Base-by-base conservation (phyloP, 2,797 vertebrate species). In the Sebastolobus altivelis region DNA sequence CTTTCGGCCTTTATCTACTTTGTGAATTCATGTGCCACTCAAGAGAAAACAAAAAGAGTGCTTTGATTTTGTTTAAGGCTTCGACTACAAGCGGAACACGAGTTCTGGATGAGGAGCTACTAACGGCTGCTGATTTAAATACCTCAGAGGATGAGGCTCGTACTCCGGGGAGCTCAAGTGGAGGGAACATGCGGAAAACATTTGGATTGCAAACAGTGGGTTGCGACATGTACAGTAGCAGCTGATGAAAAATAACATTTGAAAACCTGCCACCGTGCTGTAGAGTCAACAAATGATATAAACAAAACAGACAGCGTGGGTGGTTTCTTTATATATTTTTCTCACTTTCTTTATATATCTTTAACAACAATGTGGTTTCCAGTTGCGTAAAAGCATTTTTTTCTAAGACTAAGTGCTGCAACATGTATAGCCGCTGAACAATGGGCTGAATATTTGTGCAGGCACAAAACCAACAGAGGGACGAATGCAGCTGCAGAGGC, bases 1-100 rank as follows among this genome's bases (percentile, higher is more conserved):
- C 79, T 90, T 84, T 88, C 75, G 83, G 81, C 87, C 81, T 92
- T 89, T 88, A 92, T 92, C 87, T 82, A 11, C 71, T 72, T 76
- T 68, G 77, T 90, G 86, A 83, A 93, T 90, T 90, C 76, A 79
- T 71, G 63, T 79, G 82, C 73, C 84, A 75, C 80, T 91, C 77
- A 65, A 61, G 85, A 80, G 74, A 63, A 79, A 77, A 84, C 72
- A 77, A 63, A 79, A 75, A 79, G 40, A 72, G 81, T 3, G 61
- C 78, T 86, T 79, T 84, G 83, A 81, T 84, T 88, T 74, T 25
- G 78, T 86, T 86, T 79, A 73, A 63, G 72, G 80, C 74, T 72
- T 37, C 20, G 69, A 67, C 59, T 35, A 75, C 69, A 72, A 82
- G 83, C 37, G n/a, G 74, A 82, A 80, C 73, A 85, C 72, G 60